phyloP scores from a whole-genome alignment of 2,888 invertebrate genomes.

The Anorthoa munda region DNA sequence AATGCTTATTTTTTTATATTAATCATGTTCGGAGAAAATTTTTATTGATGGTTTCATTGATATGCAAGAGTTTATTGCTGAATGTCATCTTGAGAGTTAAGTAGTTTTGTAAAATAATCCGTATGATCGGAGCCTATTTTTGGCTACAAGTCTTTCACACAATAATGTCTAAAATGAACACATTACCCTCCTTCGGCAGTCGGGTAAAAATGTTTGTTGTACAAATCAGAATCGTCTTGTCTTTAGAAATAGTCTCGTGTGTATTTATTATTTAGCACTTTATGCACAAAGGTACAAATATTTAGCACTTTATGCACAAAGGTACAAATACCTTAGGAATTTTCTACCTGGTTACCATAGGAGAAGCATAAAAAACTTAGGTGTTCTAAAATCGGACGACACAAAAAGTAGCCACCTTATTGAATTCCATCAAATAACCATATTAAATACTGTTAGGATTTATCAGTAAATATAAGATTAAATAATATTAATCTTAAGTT shows the following conservation, averaged over 20 bases:
- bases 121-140: neutral
- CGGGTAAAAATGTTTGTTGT: neutral
- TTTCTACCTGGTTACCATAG: no score
- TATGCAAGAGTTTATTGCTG: conserved; percentile 19
- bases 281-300: no score
- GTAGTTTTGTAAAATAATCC: neutral
- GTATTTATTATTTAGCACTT: no score
- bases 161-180: no score
- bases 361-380: no score
- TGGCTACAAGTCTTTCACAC: neutral
- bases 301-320: no score
- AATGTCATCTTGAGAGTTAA: conserved; percentile 18
- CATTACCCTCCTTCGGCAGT: no score
- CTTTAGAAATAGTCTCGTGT: no score
- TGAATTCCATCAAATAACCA: neutral
- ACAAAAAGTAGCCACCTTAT: neutral
- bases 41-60: conserved; percentile 58
- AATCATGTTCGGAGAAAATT: conserved; percentile 47
- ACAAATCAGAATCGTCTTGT: neutral
- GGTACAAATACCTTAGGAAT: no score
- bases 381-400: no score
- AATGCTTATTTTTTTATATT: conserved; percentile 62
- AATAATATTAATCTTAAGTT: no score
- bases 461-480: conserved; percentile 34
- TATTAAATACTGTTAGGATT: conserved; percentile 6